Conservation (phyloP, 2,797 vertebrate species). For the Cuculus canorus region DNA sequence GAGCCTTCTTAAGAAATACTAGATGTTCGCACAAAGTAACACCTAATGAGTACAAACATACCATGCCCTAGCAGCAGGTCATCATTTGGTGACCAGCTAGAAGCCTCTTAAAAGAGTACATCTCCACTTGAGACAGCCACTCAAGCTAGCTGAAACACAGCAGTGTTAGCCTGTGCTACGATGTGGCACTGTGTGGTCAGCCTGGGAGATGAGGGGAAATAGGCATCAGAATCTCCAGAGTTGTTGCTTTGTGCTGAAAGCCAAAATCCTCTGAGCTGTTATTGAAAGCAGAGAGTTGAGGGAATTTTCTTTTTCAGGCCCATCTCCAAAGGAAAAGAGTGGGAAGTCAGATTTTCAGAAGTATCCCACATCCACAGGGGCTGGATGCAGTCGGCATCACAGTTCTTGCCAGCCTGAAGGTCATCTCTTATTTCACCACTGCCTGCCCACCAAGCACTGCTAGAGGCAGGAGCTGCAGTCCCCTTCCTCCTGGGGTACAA, state of each 20-base stretch:
- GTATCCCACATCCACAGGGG: not conserved
- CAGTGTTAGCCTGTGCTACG: accelerated
- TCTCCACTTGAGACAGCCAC: not conserved
- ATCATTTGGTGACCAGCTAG: not conserved
- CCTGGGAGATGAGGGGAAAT: not conserved
- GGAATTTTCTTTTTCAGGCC: not conserved
- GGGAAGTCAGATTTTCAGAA: not conserved
- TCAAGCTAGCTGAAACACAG: not conserved
- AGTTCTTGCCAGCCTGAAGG: not conserved
- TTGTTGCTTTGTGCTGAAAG: not conserved
- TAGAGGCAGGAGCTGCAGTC: not conserved
- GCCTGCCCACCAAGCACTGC: not conserved
- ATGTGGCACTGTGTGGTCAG: accelerated
- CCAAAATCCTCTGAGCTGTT: not conserved
- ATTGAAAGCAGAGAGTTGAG: not conserved
- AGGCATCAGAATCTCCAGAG: not conserved
- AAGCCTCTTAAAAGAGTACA: not conserved
- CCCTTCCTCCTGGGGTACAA: not conserved
- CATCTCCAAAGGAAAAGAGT: not conserved
- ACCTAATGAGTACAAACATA: accelerated
- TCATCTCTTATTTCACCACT: not conserved
- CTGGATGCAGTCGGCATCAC: not conserved
- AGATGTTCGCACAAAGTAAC: not conserved
- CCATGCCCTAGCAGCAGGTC: not conserved
- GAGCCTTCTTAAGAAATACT: not conserved